Evolutionary conservation across 2,113 vertebrate species (phyloP).

Genomic region (Triplophysa dalaica): DNA sequence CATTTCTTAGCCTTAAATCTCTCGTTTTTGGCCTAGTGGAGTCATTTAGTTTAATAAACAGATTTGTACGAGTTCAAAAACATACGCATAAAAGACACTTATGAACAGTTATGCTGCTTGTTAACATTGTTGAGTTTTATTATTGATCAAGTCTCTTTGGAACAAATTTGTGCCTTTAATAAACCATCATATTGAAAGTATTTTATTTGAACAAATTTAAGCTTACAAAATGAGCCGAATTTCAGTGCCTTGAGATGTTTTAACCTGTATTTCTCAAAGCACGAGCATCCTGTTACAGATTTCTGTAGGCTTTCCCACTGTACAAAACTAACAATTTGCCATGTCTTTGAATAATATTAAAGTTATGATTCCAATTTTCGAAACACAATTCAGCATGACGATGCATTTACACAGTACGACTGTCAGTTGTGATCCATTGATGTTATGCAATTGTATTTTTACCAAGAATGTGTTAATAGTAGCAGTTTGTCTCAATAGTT

Average conservation of each 20-base stretch:
- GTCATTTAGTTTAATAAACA: constrained; percentile 30
- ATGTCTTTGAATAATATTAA: constrained; percentile 23
- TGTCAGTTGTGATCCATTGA: not conserved
- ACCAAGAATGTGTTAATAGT: constrained; percentile 2
- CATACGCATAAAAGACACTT: not conserved
- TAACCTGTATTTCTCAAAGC: constrained; percentile 45
- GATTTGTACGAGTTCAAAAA: constrained; percentile 28
- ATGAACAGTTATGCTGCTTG: not conserved
- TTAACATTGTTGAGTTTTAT: constrained; percentile 9
- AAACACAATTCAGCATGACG: not conserved
- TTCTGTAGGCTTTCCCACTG: constrained; percentile 11
- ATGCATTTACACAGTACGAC: constrained; percentile 3
- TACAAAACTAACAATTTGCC: constrained; percentile 28
- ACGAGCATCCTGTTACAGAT: constrained; percentile 18
- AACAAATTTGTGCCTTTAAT: constrained; percentile 70
- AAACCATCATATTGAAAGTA: constrained; percentile 44
- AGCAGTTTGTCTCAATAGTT: constrained; percentile 17
- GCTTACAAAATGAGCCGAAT: constrained; percentile 60
- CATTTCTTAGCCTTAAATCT: constrained; percentile 35
- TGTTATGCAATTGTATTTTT: constrained; percentile 6
- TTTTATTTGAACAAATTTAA: constrained; percentile 33
- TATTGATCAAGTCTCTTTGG: constrained; percentile 58
- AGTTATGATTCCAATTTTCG: not conserved
- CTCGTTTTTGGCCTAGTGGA: constrained; percentile 9
- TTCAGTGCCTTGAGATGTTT: constrained; percentile 71